phyloP scores from a whole-genome alignment of 2,797 vertebrate species.

The Telmatherina bonti region DNA sequence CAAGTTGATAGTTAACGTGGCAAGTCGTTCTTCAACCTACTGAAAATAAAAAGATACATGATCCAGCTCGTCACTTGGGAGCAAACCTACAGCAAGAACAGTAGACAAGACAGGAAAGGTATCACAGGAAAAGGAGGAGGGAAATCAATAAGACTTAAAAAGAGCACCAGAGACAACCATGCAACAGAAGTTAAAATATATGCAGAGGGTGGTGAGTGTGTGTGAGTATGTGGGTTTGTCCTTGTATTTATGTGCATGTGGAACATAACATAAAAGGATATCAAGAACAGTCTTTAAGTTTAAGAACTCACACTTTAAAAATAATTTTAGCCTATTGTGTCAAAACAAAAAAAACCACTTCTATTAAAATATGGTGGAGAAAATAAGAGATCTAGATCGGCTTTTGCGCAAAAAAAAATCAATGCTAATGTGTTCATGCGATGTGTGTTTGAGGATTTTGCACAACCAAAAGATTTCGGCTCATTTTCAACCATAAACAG shows the following conservation, averaged over 20 bases:
- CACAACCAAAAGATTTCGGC: background rate
- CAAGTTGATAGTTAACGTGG: background rate
- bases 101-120: conserved; percentile 30
- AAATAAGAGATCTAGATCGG: background rate
- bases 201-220: conserved; percentile 5
- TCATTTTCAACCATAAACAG: background rate
- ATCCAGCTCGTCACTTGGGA: conserved; percentile 3
- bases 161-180: conserved; percentile 26
- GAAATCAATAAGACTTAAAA: conserved; percentile 55
- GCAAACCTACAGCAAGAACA: conserved; percentile 6
- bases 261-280: conserved; percentile 1
- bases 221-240: background rate
- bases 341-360: background rate
- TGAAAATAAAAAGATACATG: background rate
- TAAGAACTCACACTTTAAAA: no score
- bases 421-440: background rate
- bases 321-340: background rate
- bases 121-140: conserved; percentile 25
- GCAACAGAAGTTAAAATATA: conserved; percentile 33
- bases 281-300: background rate
- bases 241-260: background rate
- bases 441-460: background rate
- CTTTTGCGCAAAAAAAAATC: background rate
- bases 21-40: background rate
- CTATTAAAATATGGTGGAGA: background rate